Evolutionary conservation across 2,888 invertebrate species (phyloP).

Genomic region (Drosophila falleni): DNA sequence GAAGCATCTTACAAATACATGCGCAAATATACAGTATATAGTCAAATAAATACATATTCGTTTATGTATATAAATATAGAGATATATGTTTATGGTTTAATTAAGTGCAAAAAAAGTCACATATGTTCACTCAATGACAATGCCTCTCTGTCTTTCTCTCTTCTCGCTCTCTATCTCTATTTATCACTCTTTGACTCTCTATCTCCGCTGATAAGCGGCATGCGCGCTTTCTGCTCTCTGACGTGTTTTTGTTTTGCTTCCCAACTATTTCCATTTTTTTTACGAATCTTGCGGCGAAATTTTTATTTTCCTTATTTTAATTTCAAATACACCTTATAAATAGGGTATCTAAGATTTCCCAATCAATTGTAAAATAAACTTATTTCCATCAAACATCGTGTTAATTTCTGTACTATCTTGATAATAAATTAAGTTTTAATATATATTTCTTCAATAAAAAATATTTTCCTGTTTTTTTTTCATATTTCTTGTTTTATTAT

Average conservation of each 20-base stretch:
- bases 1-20: conserved; percentile 36
- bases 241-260: conserved; percentile 36
- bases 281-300: conserved; percentile 3
- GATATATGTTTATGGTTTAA: conserved; percentile 47
- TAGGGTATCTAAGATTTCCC: neutral
- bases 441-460: too few species aligned
- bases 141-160: conserved; percentile 4
- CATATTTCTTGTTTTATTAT: too few species aligned
- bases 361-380: neutral
- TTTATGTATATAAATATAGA: conserved; percentile 31
- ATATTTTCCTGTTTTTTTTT: too few species aligned
- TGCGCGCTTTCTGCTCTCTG: conserved; percentile 43
- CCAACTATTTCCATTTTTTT: conserved; percentile 25
- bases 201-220: conserved; percentile 53
- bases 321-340: conserved; percentile 10
- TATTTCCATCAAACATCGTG: neutral
- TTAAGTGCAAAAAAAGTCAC: conserved; percentile 43
- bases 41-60: conserved; percentile 9
- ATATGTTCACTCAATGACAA: conserved; percentile 35
- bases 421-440: neutral
- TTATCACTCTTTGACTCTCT: conserved; percentile 33
- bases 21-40: conserved; percentile 4
- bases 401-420: neutral
- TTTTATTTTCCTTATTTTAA: conserved; percentile 10
- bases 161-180: conserved; percentile 15